Percentiles rank a stretch among this genome's conserved stretches.
phyloP scores from a whole-genome alignment of 2,888 invertebrate species.

The Stramonita haemastoma region DNA sequence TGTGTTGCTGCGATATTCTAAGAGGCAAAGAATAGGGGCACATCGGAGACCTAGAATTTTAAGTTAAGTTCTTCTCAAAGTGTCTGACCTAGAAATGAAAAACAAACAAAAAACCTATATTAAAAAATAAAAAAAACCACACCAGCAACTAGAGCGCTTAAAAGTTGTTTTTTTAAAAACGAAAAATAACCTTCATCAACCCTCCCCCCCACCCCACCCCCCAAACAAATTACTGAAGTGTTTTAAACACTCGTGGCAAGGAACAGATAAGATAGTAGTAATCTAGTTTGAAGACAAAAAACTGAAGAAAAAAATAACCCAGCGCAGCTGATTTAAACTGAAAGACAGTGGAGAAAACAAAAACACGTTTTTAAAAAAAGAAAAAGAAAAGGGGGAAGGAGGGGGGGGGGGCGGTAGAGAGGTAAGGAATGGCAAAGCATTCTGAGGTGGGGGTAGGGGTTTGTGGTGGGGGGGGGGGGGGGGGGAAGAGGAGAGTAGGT shows the following conservation, averaged over 20 bases:
- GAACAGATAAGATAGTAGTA: not conserved
- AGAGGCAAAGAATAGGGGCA: too few species aligned
- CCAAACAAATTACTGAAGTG: not conserved
- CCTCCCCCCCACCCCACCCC: not conserved
- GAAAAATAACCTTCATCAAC: too few species aligned
- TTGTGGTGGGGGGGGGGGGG: not conserved
- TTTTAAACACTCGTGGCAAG: not conserved
- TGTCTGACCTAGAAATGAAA: too few species aligned
- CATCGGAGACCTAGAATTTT: too few species aligned
- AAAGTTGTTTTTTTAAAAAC: too few species aligned
- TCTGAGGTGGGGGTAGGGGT: not conserved
- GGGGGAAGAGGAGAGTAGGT: not conserved
- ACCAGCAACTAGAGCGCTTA: too few species aligned
- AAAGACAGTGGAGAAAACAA: too few species aligned
- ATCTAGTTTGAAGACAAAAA: not conserved
- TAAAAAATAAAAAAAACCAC: too few species aligned
- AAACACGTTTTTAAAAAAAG: too few species aligned
- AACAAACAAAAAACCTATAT: too few species aligned
- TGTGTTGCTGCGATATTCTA: too few species aligned
- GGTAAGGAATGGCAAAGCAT: not conserved
- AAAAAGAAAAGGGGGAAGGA: not conserved
- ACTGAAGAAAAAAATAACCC: not conserved
- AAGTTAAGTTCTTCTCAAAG: too few species aligned
- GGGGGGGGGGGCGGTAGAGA: not conserved
- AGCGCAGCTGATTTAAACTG: not conserved